Base-by-base conservation (phyloP, 2,888 invertebrate species). In the Anodontia alba region DNA sequence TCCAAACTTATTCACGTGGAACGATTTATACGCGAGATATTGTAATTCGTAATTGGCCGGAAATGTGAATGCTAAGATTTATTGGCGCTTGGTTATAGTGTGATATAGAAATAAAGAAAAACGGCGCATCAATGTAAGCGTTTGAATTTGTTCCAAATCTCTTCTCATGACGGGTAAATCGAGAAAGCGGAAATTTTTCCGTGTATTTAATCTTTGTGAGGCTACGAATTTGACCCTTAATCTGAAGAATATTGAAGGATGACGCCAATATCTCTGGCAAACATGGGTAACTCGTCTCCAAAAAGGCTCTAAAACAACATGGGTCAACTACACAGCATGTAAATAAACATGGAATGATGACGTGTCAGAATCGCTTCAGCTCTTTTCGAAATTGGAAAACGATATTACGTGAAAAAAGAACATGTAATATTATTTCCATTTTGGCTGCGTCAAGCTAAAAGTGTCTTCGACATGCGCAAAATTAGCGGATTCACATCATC, bases 1-100 rank as follows among this genome's bases (percentile, higher is more conserved):
- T 86, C 80, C 81, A 79, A 80, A 80, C 74, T 83, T 83, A 79
- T 83, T 81, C 85, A 83, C 81, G 85, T 83, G 83, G 81, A 76
- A 70, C 83, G 80, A 86, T 83, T 83, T 83, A 83, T 83, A 78
- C 79, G 82, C 83, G 72, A 46, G 76, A 81, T 83, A 86, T 86
- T 86, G 81, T 83, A 83, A 80, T 81, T 78, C 78, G 85, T 86
- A 86, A 86, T 86, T 86, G 85, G 79, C 85, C 85, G 85, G 85
- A 86, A 86, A 82, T 81, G 85, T 78, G 77, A 77, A 79, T 83
- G 76, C 79, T 83, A 81, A 81, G 85, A 83, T 86, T 86, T 83
- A 83, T 86, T 62, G 76, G 68, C 67, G 46, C 68, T 73, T 80
- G 57, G 79, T 72, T 72, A 57, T 72, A 73, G 66, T 74, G 83